phyloP scores from a whole-genome alignment of 2,113 vertebrate genomes.

The Motacilla alba region DNA sequence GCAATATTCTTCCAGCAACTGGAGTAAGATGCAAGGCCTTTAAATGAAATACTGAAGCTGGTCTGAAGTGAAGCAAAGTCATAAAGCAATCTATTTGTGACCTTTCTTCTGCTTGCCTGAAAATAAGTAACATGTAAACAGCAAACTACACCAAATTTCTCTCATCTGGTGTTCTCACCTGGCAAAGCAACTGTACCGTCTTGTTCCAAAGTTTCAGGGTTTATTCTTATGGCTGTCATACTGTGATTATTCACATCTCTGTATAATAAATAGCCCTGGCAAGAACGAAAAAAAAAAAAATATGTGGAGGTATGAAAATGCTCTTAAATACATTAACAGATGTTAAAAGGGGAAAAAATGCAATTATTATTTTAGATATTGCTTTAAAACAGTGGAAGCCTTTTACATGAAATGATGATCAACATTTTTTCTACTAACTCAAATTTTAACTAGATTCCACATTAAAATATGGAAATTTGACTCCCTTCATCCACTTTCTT shows the following conservation, averaged over 20 bases:
- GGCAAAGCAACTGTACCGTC: conserved; percentile 91
- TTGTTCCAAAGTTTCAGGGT: conserved; percentile 95
- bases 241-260: conserved; percentile 93
- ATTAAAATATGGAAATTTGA: background rate
- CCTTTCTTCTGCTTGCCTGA: background rate
- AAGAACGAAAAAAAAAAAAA: conserved; percentile 21
- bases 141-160: background rate
- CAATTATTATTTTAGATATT: background rate
- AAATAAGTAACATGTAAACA: background rate
- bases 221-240: conserved; percentile 94
- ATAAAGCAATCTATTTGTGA: background rate
- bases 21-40: background rate
- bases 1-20: background rate
- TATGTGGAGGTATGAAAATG: background rate
- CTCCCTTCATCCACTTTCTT: background rate
- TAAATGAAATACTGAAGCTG: background rate
- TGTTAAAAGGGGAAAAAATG: background rate
- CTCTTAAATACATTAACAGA: background rate
- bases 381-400: background rate
- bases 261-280: conserved; percentile 93
- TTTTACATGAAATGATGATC: background rate
- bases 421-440: background rate
- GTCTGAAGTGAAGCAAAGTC: background rate
- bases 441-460: background rate
- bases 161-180: conserved; percentile 73